phyloP scores from a whole-genome alignment of 2,797 vertebrate genomes.

The Muraenolepis orangiensis region DNA sequence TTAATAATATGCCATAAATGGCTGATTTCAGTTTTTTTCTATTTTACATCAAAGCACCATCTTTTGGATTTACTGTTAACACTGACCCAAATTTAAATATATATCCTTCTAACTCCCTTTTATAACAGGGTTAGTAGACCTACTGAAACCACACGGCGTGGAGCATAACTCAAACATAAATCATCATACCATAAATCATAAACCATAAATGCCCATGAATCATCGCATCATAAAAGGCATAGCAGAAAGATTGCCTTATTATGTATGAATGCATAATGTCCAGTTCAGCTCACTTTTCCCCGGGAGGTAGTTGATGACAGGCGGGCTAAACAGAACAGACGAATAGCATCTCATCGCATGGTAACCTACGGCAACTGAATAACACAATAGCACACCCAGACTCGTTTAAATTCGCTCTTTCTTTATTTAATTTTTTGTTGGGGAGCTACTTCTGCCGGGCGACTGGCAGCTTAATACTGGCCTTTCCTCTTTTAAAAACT shows the following conservation, averaged over 20 bases:
- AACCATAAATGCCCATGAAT: no score
- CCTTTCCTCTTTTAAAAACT: neutral
- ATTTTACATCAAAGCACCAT: neutral
- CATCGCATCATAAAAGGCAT: no score
- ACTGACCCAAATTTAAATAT: no score
- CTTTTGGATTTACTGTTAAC: neutral
- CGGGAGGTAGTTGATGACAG: neutral
- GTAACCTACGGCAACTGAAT: neutral
- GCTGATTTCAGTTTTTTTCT: neutral
- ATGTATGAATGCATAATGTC: no score
- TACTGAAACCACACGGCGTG: no score
- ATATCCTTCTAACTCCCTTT: no score
- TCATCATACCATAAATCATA: no score
- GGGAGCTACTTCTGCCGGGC: neutral
- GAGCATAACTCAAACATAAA: no score
- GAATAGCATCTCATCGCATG: neutral
- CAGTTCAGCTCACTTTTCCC: neutral
- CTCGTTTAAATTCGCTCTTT: no score
- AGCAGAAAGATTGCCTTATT: no score
- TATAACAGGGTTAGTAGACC: neutral
- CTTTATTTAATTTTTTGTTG: no score
- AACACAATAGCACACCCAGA: neutral
- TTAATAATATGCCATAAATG: neutral
- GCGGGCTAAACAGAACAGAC: neutral
- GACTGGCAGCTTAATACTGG: neutral